Conservation (phyloP, 2,888 invertebrate species). For the Zaprionus bogoriensis region DNA sequence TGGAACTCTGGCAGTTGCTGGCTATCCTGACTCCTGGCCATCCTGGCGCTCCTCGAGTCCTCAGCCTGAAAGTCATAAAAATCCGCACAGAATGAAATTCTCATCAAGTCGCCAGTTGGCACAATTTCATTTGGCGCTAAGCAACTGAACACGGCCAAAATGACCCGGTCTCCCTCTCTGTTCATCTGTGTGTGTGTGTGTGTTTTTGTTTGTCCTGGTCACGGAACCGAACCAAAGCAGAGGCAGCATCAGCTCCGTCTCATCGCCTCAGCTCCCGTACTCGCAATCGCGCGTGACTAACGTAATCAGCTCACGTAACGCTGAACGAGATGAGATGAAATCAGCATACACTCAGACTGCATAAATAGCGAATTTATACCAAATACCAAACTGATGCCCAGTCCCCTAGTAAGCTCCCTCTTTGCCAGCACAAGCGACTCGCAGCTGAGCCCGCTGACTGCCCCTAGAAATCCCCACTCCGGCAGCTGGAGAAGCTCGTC, state of each 20-base stretch:
- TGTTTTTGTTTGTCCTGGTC: conserved; percentile 35
- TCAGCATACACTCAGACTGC: conserved; percentile 79
- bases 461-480: too few relatives aligned
- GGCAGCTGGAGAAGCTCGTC: too few relatives aligned
- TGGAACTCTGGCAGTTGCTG: conserved; percentile 36
- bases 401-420: not conserved
- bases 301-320: conserved; percentile 79
- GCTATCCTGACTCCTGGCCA: not conserved
- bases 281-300: conserved; percentile 69
- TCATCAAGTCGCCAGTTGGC: conserved; percentile 74
- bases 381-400: conserved; percentile 39
- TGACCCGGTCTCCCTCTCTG: conserved; percentile 29
- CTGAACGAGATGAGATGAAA: conserved; percentile 79
- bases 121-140: conserved; percentile 70
- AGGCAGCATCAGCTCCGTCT: not conserved
- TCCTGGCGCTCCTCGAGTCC: not conserved
- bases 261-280: conserved; percentile 2
- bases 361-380: conserved; percentile 79
- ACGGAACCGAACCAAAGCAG: too few relatives aligned
- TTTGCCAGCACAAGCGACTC: not conserved
- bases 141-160: conserved; percentile 61
- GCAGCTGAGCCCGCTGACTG: not conserved
- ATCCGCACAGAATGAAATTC: conserved; percentile 71
- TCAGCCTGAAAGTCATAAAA: conserved; percentile 69
- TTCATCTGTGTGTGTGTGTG: conserved; percentile 9